Percentiles rank a stretch among this genome's conserved stretches.
Conservation (phyloP, 2,797 vertebrate species). For the Vultur gryphus region DNA sequence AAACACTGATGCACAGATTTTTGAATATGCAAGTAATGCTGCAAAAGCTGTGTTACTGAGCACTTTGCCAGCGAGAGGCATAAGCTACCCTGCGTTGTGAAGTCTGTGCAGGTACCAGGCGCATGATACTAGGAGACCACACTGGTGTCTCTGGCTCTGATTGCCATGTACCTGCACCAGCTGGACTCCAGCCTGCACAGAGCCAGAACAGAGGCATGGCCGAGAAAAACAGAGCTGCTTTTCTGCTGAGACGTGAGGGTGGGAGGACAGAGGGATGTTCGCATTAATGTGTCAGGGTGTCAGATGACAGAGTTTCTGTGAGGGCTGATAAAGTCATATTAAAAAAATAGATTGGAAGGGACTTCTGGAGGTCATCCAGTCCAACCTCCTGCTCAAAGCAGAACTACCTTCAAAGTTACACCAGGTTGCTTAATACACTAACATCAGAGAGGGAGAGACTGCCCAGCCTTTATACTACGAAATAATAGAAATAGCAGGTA, state of each 20-base stretch:
- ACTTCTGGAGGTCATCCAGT: neutral
- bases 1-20: neutral
- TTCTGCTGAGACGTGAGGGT: neutral
- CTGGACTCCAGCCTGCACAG: neutral
- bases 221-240: neutral
- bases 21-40: neutral
- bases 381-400: neutral
- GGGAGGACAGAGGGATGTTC: neutral
- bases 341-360: neutral
- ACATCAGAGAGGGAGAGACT: neutral
- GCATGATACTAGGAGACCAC: neutral
- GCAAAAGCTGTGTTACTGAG: neutral
- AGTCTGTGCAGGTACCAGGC: neutral
- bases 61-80: neutral
- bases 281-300: neutral
- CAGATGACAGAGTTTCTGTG: neutral
- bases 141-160: accelerated
- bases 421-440: neutral
- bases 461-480: neutral
- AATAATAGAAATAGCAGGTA: constrained; percentile 9
- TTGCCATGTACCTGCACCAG: accelerated
- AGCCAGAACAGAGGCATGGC: neutral
- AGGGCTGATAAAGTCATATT: neutral
- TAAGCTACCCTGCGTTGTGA: neutral
- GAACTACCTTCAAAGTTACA: neutral